Conservation (phyloP, 2,113 vertebrate species). For the Rostratula benghalensis region DNA sequence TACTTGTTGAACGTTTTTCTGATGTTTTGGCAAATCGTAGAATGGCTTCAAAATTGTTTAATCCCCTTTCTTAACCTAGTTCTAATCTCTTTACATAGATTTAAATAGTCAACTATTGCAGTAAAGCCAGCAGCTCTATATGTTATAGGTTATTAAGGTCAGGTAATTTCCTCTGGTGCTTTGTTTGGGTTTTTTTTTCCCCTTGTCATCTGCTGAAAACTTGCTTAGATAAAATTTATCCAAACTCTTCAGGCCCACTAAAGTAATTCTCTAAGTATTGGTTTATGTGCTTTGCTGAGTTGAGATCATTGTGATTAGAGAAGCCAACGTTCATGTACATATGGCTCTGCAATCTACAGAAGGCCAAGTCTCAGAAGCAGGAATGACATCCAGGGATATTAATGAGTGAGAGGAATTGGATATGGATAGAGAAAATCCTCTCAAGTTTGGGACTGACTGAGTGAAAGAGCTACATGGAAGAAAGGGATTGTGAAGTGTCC, state of each 20-base stretch:
- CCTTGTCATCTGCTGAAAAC: neutral
- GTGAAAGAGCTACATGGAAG: neutral
- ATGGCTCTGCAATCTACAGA: neutral
- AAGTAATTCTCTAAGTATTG: neutral
- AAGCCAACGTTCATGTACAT: accelerated
- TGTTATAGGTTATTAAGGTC: neutral
- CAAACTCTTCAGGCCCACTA: neutral
- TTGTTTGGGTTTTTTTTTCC: accelerated
- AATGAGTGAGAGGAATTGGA: neutral
- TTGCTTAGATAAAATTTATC: neutral
- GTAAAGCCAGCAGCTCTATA: neutral
- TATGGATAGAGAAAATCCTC: neutral
- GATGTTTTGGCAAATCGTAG: neutral
- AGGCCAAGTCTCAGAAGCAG: neutral
- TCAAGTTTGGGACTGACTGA: neutral
- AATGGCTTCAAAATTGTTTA: neutral
- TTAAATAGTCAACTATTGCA: neutral
- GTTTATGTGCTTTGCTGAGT: neutral
- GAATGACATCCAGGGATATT: neutral
- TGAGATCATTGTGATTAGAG: neutral
- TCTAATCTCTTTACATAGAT: neutral
- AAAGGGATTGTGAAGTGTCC: neutral
- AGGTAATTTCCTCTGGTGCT: neutral
- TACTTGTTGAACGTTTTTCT: neutral
- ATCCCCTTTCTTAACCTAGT: neutral